Base-by-base conservation (phyloP, 2,888 invertebrate species). In the Julus scanicus region DNA sequence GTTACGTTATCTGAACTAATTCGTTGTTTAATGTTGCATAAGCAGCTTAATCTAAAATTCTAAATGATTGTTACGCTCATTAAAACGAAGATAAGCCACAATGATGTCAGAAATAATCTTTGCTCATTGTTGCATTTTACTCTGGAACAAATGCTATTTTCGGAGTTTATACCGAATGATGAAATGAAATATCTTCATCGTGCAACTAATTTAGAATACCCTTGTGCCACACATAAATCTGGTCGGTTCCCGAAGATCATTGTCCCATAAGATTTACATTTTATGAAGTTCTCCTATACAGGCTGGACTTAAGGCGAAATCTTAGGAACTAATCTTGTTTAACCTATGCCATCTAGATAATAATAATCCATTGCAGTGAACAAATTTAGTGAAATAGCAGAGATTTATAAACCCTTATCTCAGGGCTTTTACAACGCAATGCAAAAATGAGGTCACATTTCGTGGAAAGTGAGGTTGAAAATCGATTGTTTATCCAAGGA, bases 401-500 rank as follows among this genome's bases (percentile, higher is more conserved):
- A 29, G 71, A 71, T 71, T 71, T 71, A 71, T 71, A 29, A 71
- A 11, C 29, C 71, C 29, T 63, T 11, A 71, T 71, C 71, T 71
- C 29, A 29, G 9, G 11, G 29, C 53, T 53, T 17, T 13, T 53
- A 53, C 53, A 17, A 17, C 53, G 15, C 29, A 8, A 29, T 71
- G 71, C n/a, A 71, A 71, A 9, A 29, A 11, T 71, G 3, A 71
- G 4, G 29, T 9, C 13, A 1, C 63, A 63, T 63, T 63, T 63
- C n/a, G 63, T 44, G 20, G 20, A 63, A 63, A 20, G 20, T 63
- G 63, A 63, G 20, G n/a, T n/a, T n/a, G 20, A 29, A 13, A 29
- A 71, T 71, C 71, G 71, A 71, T 71, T 44, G 44, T 29, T 1
- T 71, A 29, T 71, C 71, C 63, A 63, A 44, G 8, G 44, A 44